These are phyloP conservation scores for Protophormia terraenovae DNA, from an alignment of 2,888 invertebrate genomes.

Conservation along the genomic window DNA sequence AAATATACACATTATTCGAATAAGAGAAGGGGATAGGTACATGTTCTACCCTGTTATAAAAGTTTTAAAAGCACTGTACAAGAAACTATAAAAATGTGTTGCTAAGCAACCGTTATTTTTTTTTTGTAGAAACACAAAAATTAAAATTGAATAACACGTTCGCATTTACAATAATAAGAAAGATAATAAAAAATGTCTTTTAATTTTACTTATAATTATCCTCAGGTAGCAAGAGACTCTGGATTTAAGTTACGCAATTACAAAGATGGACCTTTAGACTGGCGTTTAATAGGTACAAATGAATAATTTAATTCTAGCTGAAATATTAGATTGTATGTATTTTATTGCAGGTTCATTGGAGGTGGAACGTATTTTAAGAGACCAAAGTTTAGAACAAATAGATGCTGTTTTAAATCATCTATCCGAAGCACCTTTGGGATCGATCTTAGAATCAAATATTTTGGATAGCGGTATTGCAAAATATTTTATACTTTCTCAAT, in stretches of 20 bases:
- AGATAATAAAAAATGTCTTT: conserved; percentile 70
- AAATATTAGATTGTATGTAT: not conserved
- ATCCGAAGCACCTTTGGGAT: conserved; percentile 78
- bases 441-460: conserved; percentile 77
- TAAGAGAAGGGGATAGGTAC: too few relatives aligned
- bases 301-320: not conserved
- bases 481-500: conserved; percentile 79
- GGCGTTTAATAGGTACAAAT: conserved; percentile 78
- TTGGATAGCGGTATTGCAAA: conserved; percentile 80
- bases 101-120: conserved; percentile 67
- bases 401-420: conserved; percentile 77
- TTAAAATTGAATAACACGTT: not conserved
- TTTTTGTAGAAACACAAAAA: not conserved
- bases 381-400: conserved; percentile 78
- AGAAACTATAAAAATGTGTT: conserved; percentile 52
- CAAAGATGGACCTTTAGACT: conserved; percentile 78
- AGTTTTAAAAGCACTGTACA: too few relatives aligned
- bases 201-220: conserved; percentile 75
- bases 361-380: conserved; percentile 76
- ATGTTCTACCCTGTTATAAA: too few relatives aligned
- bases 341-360: conserved; percentile 77
- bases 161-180: not conserved
- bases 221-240: conserved; percentile 78
- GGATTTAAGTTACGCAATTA: conserved; percentile 78
- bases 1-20: too few relatives aligned